These are phyloP conservation scores for Druceiella hillmani DNA, from an alignment of 2,888 invertebrate genomes.

Conservation along the genomic window DNA sequence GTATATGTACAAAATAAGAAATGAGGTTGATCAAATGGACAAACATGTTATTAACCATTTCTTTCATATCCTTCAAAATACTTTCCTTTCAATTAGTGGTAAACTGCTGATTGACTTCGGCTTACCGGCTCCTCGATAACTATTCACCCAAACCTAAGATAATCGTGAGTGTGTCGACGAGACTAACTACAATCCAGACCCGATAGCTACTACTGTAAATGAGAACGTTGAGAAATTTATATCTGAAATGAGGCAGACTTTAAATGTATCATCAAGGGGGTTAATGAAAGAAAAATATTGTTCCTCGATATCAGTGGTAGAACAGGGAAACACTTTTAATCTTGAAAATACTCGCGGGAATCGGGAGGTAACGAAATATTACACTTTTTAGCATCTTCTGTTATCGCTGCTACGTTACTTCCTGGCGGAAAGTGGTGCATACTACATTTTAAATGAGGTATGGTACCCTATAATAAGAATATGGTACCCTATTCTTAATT, in stretches of 20 bases:
- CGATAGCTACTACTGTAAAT: neutral
- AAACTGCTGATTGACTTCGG: neutral
- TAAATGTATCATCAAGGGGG: too few species aligned
- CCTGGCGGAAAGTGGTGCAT: too few species aligned
- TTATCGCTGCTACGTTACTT: too few species aligned
- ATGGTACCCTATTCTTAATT: too few species aligned
- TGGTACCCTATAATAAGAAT: too few species aligned
- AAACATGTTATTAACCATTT: neutral
- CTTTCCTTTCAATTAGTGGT: neutral
- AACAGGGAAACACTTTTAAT: constrained; percentile 21
- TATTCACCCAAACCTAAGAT: neutral
- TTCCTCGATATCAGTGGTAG: constrained; percentile 20
- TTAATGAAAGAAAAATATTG: constrained; percentile 21
- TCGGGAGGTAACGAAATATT: too few species aligned
- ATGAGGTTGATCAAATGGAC: neutral
- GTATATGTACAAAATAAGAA: constrained; percentile 2
- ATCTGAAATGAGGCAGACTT: constrained; percentile 21
- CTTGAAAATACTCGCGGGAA: too few species aligned
- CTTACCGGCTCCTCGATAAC: neutral
- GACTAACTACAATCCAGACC: neutral
- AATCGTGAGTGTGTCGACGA: neutral
- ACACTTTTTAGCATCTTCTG: too few species aligned
- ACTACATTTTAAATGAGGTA: too few species aligned
- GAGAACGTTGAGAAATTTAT: constrained; percentile 21
- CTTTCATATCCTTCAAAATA: neutral